phyloP scores from a whole-genome alignment of 2,113 vertebrate genomes.

The Erythrocercus mccallii region DNA sequence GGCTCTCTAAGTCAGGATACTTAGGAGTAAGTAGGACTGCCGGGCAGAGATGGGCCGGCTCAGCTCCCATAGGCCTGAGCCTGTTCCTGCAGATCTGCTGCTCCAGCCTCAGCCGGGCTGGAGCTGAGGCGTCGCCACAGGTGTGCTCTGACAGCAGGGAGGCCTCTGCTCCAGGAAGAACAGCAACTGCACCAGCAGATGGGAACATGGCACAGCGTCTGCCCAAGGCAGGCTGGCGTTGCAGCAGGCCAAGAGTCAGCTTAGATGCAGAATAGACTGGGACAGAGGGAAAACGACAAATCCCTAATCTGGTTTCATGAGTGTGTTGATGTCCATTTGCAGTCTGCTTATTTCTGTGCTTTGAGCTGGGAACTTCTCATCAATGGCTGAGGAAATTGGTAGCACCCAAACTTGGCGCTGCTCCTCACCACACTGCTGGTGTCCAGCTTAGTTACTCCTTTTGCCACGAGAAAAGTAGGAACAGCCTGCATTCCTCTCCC shows the following conservation, averaged over 20 bases:
- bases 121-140: neutral
- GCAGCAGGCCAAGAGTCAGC: neutral
- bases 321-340: neutral
- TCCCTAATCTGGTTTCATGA: neutral
- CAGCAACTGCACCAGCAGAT: neutral
- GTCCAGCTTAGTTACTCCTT: neutral
- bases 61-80: neutral
- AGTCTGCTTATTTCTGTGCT: neutral
- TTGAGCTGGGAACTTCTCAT: neutral
- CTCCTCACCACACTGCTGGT: neutral
- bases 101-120: accelerated
- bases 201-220: neutral
- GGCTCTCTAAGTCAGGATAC: neutral
- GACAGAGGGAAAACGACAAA: neutral
- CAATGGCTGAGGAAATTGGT: neutral
- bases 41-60: neutral
- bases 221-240: neutral
- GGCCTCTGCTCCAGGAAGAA: accelerated
- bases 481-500: neutral
- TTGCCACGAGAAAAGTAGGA: neutral
- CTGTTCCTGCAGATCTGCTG: neutral
- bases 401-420: neutral
- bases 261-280: neutral
- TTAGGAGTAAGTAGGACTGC: conserved; percentile 1
- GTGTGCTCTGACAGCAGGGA: accelerated